These are phyloP conservation scores for Zele albiditarsus DNA, from an alignment of 2,888 invertebrate species.

Conservation along the genomic window DNA sequence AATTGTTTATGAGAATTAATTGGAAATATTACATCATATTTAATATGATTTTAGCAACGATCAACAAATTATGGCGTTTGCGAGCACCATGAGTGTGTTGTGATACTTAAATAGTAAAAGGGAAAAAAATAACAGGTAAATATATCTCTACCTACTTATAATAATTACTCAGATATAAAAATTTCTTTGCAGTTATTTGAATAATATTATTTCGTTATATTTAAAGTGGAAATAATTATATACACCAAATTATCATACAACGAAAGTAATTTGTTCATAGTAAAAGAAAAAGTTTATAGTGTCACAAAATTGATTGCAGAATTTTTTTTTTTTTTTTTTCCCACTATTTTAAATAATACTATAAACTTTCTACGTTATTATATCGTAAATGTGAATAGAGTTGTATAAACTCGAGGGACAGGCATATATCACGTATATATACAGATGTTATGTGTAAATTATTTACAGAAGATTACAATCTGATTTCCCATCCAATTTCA, in stretches of 20 bases:
- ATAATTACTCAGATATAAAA: background rate
- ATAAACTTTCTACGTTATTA: background rate
- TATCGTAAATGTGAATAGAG: background rate
- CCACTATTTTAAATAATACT: background rate
- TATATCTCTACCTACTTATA: background rate
- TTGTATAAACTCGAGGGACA: background rate
- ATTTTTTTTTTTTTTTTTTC: background rate
- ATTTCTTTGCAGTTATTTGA: background rate
- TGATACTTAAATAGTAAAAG: background rate
- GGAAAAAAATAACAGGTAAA: background rate
- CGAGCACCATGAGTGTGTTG: background rate
- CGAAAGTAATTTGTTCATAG: background rate
- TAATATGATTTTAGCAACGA: background rate
- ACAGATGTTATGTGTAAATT: background rate
- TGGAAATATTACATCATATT: background rate
- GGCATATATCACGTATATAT: background rate
- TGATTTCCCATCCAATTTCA: background rate
- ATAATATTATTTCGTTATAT: background rate
- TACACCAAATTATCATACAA: background rate
- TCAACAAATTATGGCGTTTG: background rate
- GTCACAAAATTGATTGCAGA: background rate
- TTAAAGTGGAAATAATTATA: background rate
- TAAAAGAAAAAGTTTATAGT: too few species aligned
- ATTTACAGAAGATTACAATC: background rate
- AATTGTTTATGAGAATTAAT: background rate